Conservation (phyloP, 2,888 invertebrate genomes). For the Campaea margaritaria region DNA sequence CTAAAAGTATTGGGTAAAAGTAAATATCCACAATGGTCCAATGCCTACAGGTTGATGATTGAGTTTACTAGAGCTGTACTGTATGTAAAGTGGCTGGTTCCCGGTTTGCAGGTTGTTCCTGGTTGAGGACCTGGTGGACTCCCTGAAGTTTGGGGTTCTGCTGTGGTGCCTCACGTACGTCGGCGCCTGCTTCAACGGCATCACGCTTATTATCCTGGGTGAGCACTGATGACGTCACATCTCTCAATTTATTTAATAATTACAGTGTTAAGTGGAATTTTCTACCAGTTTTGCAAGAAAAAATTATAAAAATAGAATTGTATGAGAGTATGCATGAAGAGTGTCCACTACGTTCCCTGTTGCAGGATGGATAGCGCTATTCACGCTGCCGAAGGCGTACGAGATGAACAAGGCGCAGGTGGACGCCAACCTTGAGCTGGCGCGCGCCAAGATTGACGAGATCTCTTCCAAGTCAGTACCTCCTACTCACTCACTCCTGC, state of each 20-base stretch:
- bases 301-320: too few relatives aligned
- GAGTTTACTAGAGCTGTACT: not conserved
- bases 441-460: conserved; percentile 94
- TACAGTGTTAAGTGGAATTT: too few relatives aligned
- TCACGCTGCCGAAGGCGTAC: conserved; percentile 98
- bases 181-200: conserved; percentile 99
- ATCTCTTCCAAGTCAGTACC: conserved; percentile 93
- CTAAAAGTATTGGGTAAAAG: too few relatives aligned
- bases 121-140: conserved; percentile 98
- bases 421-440: conserved; percentile 95
- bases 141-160: conserved; percentile 96
- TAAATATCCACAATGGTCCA: too few relatives aligned
- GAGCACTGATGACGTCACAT: conserved; percentile 63
- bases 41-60: not conserved
- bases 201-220: conserved; percentile 99
- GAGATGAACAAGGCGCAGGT: conserved; percentile 97
- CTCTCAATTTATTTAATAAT: too few relatives aligned
- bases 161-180: conserved; percentile 99
- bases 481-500: too few relatives aligned
- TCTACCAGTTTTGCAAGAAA: too few relatives aligned
- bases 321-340: too few relatives aligned
- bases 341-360: conserved; percentile 44
- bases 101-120: conserved; percentile 91
- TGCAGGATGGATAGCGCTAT: conserved; percentile 95
- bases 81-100: not conserved